Evolutionary conservation across 92 coral and sea anemone species (phyloP), one percentile per base, ranked within the genome.

Genomic region (Hydrozoanthus gracilis): DNA sequence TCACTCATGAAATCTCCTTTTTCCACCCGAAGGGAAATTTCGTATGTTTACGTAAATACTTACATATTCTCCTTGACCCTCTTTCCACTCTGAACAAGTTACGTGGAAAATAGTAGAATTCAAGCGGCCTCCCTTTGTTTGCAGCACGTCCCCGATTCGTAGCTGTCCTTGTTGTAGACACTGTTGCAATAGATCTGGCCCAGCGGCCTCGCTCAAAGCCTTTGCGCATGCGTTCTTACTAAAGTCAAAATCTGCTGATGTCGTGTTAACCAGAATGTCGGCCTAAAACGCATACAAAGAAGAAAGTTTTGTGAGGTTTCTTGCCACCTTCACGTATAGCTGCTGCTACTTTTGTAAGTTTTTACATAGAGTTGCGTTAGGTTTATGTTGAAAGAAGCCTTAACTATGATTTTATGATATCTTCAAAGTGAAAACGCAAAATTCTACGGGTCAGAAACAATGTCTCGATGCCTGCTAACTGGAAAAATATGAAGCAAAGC

Each of bases 181-280:
- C 52, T 93, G 85, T n/a, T 74, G 78, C 58, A 91, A 94, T 12
- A 93, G 88, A 6, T 3, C 51, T n/a, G 96, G 89, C 44, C 94
- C 96, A 11, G 96, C 96, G 11, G 83, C 94, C 35, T n/a, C 69
- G 48, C 92, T 86, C 18, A 93, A 73, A 61, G 94, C 87, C 86
- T 64, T 83, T 2, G 92, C 87, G 73, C 96, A 88, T 4, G 94
- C 91, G 64, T 91, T 91, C 56, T 49, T 86, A 20, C 86, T 76
- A 35, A 93, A 88, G 35, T 93, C 76, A 13, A 93, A 79, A 54
- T 91, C 90, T 54, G 77, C 64, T 9, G 92, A 79, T 15, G 92
- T 85, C 8, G 96, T 88, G 58, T 93, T 93, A 17, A 93, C 96
- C 16, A 93, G 82, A 8, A 68, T 86, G 66, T 91, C 94, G n/a